phyloP scores from a whole-genome alignment of 2,888 invertebrate genomes.

The Apodemia duryi region DNA sequence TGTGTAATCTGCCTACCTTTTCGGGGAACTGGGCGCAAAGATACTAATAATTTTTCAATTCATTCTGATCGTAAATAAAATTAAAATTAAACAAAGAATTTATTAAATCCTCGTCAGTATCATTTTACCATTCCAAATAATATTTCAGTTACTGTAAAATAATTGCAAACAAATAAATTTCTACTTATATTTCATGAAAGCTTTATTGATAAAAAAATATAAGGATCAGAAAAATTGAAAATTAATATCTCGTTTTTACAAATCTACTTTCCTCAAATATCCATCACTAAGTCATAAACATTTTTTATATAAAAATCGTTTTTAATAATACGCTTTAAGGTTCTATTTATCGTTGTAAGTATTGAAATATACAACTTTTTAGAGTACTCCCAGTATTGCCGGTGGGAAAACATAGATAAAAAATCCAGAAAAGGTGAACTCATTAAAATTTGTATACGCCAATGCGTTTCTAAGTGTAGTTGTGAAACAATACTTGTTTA shows the following conservation, averaged over 20 bases:
- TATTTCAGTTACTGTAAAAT: not conserved
- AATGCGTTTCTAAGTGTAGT: conserved; percentile 50
- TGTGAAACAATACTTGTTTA: conserved; percentile 40
- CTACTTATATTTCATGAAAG: not conserved
- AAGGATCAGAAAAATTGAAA: conserved; percentile 13
- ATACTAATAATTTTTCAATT: too few species aligned
- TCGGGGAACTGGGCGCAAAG: too few species aligned
- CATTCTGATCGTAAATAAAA: too few species aligned
- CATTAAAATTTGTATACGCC: conserved; percentile 65
- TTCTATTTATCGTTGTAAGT: not conserved
- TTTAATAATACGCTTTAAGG: not conserved
- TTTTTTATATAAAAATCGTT: not conserved
- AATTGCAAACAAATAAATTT: not conserved
- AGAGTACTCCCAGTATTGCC: conserved; percentile 19
- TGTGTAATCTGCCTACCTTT: too few species aligned
- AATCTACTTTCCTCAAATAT: not conserved
- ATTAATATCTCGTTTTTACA: conserved; percentile 4
- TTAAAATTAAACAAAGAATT: too few species aligned
- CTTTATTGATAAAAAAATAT: conserved; percentile 4
- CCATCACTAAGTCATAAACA: not conserved
- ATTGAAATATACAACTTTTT: conserved; percentile 15
- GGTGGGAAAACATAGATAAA: conserved; percentile 34
- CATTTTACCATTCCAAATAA: not conserved
- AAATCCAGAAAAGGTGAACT: conserved; percentile 44
- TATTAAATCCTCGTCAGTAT: not conserved